Percentiles rank a stretch among this genome's conserved stretches.
These are phyloP conservation scores for Gastracanthus pulcherrimus DNA, from an alignment of 2,888 invertebrate species.

Conservation along the genomic window DNA sequence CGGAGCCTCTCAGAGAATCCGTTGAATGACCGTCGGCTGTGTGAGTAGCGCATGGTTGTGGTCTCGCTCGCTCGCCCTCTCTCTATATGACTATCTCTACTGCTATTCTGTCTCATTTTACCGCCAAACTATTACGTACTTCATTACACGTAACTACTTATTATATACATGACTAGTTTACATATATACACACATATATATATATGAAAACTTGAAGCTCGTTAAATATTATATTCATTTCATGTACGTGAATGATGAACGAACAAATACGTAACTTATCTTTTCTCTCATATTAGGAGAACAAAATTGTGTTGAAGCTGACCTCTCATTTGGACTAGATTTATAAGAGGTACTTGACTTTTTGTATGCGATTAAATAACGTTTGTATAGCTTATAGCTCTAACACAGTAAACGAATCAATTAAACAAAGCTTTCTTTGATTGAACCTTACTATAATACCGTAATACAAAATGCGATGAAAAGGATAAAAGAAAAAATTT, in stretches of 20 bases:
- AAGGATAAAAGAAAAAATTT: background rate
- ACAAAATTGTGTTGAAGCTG: conserved; percentile 2
- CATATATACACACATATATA: too few species aligned
- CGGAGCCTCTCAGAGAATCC: conserved; percentile 26
- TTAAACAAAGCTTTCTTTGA: too few species aligned
- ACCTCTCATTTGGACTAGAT: conserved; percentile 8
- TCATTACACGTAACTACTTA: background rate
- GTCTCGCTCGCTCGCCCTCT: conserved; percentile 59
- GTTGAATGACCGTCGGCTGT: conserved; percentile 65
- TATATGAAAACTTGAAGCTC: background rate
- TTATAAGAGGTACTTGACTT: too few species aligned
- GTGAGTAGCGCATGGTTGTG: conserved; percentile 76
- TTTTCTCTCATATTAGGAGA: background rate
- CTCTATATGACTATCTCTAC: background rate
- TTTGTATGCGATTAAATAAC: too few species aligned
- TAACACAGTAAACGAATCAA: too few species aligned
- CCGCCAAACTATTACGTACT: background rate
- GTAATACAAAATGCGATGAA: background rate
- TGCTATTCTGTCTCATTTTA: conserved; percentile 3
- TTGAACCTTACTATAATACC: too few species aligned
- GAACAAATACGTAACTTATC: background rate
- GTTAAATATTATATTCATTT: background rate
- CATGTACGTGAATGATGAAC: conserved; percentile 26
- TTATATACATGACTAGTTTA: background rate
- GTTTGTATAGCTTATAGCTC: too few species aligned